Evolutionary conservation across 2,113 vertebrate genomes (phyloP).

Genomic region (Speoplatyrhinus poulsoni): DNA sequence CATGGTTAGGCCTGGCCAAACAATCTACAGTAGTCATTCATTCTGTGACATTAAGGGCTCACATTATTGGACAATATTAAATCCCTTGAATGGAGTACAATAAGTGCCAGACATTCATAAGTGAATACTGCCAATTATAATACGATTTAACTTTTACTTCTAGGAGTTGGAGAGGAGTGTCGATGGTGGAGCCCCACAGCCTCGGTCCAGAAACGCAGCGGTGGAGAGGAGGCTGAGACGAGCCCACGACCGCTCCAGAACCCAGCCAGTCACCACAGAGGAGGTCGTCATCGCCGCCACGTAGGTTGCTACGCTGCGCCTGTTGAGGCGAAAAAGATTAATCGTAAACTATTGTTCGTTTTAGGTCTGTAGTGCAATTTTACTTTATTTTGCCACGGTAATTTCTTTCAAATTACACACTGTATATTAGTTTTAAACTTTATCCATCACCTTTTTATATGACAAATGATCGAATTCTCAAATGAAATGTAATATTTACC

Average conservation of each 20-base stretch:
- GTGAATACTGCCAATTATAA: background rate
- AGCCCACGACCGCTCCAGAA: constrained; percentile 89
- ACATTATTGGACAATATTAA: background rate
- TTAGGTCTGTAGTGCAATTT: no score
- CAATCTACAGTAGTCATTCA: constrained; percentile 1
- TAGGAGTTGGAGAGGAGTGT: constrained; percentile 93
- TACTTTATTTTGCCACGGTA: background rate
- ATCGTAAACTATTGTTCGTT: no score
- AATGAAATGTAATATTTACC: background rate
- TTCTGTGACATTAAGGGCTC: background rate
- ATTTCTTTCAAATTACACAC: no score
- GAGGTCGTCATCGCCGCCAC: constrained; percentile 94
- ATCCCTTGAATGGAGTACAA: background rate
- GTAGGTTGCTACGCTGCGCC: constrained; percentile 71
- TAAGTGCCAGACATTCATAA: background rate
- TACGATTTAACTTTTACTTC: no score
- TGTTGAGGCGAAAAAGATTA: background rate
- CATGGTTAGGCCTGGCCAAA: background rate
- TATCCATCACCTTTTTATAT: background rate
- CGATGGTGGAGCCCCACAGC: constrained; percentile 79
- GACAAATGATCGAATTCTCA: background rate
- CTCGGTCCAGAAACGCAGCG: constrained; percentile 79
- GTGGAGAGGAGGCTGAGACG: constrained; percentile 88
- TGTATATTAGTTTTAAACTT: background rate
- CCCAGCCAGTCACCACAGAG: constrained; percentile 90